Percentiles rank a stretch among this genome's conserved stretches.
Evolutionary conservation across 2,797 vertebrate species (phyloP).

Genomic region (Cossypha caffra): DNA sequence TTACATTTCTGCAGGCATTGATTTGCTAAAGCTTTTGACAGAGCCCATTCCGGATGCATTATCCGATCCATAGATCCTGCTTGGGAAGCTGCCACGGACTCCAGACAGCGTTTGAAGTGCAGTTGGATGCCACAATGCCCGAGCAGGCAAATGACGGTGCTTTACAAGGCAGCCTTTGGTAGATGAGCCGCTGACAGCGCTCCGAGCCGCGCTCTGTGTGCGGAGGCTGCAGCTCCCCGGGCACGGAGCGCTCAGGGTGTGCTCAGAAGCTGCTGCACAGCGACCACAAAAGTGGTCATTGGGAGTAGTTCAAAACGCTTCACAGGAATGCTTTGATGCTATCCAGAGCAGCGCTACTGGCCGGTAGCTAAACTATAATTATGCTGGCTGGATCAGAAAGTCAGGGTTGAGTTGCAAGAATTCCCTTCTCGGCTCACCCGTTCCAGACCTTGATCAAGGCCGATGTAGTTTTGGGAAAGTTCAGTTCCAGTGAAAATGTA

Average conservation of each 20-base stretch:
- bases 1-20: constrained; percentile 1
- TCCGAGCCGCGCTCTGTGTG: neutral
- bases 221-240: neutral
- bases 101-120: neutral
- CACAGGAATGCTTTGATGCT: constrained; percentile 62
- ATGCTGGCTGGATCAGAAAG: constrained; percentile 43
- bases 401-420: constrained; percentile 47
- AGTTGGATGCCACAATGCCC: neutral
- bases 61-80: neutral
- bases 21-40: constrained; percentile 5
- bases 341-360: constrained; percentile 39
- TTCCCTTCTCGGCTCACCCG: neutral
- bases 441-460: constrained; percentile 48
- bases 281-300: constrained; percentile 4
- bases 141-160: neutral
- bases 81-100: neutral
- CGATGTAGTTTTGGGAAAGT: constrained; percentile 18
- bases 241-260: neutral
- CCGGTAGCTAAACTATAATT: constrained; percentile 64
- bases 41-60: neutral
- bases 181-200: neutral
- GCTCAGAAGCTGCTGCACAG: neutral
- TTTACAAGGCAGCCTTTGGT: neutral
- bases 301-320: constrained; percentile 46
- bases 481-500: constrained; percentile 29